These are phyloP conservation scores for Orestias chungarensis DNA, from an alignment of 2,797 vertebrate species.

Conservation along the genomic window DNA sequence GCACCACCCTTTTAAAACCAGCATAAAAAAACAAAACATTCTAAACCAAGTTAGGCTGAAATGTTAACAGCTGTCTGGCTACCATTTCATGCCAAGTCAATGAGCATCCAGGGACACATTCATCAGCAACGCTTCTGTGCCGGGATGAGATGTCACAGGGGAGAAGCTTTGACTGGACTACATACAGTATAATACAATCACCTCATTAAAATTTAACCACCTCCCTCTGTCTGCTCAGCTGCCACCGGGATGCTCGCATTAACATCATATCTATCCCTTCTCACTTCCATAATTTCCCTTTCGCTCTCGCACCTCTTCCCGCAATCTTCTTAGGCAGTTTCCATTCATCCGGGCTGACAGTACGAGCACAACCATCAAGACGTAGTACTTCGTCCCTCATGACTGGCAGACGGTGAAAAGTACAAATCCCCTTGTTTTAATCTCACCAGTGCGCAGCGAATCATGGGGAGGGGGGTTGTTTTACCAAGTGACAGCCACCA, in stretches of 20 bases:
- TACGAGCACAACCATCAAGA: constrained; percentile 69
- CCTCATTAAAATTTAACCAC: constrained; percentile 70
- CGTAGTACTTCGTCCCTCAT: constrained; percentile 55
- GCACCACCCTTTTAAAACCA: background rate
- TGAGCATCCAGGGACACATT: constrained; percentile 33
- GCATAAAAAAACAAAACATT: background rate
- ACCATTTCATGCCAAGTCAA: constrained; percentile 25
- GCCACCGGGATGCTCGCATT: constrained; percentile 44
- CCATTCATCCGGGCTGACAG: constrained; percentile 53
- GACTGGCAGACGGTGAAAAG: constrained; percentile 64
- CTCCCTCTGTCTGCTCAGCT: constrained; percentile 55
- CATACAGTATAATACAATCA: constrained; percentile 52
- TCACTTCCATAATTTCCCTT: constrained; percentile 33
- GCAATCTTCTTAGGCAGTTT: constrained; percentile 62
- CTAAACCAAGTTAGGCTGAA: constrained; percentile 22
- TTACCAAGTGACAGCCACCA: constrained; percentile 35
- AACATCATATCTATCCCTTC: constrained; percentile 38
- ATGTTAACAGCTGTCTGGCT: constrained; percentile 18
- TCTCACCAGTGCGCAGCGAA: constrained; percentile 36
- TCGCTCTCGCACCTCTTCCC: constrained; percentile 18
- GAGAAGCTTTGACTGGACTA: constrained; percentile 48
- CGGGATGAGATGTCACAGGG: constrained; percentile 27
- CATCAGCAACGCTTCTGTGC: constrained; percentile 45
- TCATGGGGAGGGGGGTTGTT: constrained; percentile 4
- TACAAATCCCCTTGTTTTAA: constrained; percentile 69